Evolutionary conservation across 2,113 vertebrate genomes (phyloP).

Genomic region (Zosterops japonicus): DNA sequence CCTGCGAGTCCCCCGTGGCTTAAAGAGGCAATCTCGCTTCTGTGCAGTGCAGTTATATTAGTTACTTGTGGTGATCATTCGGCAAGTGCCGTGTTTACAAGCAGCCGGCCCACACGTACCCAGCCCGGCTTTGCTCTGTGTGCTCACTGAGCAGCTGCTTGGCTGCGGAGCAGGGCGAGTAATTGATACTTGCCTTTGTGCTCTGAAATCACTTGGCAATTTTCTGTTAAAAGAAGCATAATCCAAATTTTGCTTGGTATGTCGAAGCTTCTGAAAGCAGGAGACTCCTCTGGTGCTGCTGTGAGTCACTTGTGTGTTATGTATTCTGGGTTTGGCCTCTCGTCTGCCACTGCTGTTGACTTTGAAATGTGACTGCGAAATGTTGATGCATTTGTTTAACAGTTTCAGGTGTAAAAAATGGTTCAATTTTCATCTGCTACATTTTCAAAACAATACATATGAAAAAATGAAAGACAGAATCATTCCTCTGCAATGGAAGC

Average conservation of each 20-base stretch:
- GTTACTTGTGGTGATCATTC: background rate
- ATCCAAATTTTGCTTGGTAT: background rate
- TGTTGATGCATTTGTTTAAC: accelerated
- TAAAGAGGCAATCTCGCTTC: background rate
- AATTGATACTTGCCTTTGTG: background rate
- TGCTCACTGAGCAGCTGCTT: background rate
- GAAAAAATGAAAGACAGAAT: background rate
- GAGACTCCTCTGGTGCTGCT: background rate
- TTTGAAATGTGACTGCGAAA: background rate
- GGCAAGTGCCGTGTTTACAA: background rate
- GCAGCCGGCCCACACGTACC: background rate
- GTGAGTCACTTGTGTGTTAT: background rate
- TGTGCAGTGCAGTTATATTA: background rate
- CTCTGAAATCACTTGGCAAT: background rate
- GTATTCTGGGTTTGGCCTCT: background rate
- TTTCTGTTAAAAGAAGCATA: background rate
- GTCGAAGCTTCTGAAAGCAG: background rate
- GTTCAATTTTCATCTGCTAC: background rate
- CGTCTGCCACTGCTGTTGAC: background rate
- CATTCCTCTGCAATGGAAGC: background rate
- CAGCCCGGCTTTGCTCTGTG: background rate
- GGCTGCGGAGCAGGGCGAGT: background rate
- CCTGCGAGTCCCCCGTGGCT: background rate
- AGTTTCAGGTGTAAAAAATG: background rate
- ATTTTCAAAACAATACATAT: background rate